These are phyloP conservation scores for Cyprinodon variegatus DNA, from an alignment of 2,113 vertebrate species.

Conservation along the genomic window DNA sequence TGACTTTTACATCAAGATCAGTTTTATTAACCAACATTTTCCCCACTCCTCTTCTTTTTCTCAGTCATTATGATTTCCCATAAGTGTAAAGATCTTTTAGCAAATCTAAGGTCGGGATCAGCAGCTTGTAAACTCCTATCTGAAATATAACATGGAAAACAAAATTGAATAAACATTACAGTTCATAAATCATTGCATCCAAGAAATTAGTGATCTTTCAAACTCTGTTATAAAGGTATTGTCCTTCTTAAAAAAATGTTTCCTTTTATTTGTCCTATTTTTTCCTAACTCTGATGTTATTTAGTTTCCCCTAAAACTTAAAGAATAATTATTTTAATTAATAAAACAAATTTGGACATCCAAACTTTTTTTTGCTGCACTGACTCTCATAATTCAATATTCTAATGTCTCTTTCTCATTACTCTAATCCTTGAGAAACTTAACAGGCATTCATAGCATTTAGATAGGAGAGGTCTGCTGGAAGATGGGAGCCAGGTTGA, in stretches of 20 bases:
- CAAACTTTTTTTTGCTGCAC: slow-evolving; percentile 7
- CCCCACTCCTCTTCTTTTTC: background rate
- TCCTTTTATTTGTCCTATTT: background rate
- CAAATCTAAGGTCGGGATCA: background rate
- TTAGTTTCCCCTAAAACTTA: background rate
- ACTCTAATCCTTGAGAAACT: slow-evolving; percentile 87
- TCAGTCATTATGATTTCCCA: background rate
- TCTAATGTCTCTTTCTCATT: slow-evolving; percentile 12
- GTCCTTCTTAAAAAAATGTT: background rate
- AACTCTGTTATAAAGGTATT: background rate
- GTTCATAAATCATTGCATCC: background rate
- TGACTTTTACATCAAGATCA: background rate
- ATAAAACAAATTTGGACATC: background rate
- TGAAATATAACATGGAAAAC: background rate
- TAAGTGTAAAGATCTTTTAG: background rate
- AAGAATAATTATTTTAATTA: background rate
- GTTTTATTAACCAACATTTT: background rate
- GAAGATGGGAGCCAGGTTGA: slow-evolving; percentile 79
- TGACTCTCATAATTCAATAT: slow-evolving; percentile 5
- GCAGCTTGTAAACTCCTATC: background rate
- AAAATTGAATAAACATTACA: background rate
- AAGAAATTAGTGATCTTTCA: background rate
- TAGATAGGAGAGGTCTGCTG: slow-evolving; percentile 92
- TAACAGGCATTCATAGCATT: slow-evolving; percentile 86
- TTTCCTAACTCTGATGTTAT: background rate